Percentiles rank a stretch among this genome's conserved stretches.
Evolutionary conservation across 2,113 vertebrate species (phyloP).

Genomic region (Pangasianodon hypophthalmus): DNA sequence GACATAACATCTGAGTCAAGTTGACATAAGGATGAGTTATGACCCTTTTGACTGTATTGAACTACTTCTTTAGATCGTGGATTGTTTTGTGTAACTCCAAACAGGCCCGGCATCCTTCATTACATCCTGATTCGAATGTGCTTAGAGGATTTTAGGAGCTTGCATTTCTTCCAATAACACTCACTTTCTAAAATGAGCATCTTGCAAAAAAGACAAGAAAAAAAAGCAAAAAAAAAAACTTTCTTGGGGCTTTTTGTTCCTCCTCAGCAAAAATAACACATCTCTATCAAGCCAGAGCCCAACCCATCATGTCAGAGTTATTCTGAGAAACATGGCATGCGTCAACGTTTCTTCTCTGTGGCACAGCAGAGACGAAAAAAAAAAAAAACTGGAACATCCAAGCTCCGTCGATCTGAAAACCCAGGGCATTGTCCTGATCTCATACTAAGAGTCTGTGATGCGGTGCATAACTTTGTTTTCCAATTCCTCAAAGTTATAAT

Average conservation of each 20-base stretch:
- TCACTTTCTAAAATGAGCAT: not conserved
- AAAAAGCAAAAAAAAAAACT: not conserved
- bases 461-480: constrained; percentile 21
- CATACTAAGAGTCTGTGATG: constrained; percentile 37
- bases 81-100: not conserved
- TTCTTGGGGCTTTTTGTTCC: constrained; percentile 16
- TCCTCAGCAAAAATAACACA: constrained; percentile 37
- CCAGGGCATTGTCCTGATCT: constrained; percentile 42
- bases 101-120: not conserved
- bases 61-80: not conserved
- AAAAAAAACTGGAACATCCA: constrained; percentile 36
- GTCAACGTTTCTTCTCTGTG: constrained; percentile 30
- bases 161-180: not conserved
- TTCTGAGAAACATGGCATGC: constrained; percentile 50
- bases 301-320: constrained; percentile 46
- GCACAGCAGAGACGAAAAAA: not conserved
- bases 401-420: constrained; percentile 36
- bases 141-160: not conserved
- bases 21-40: too few relatives aligned
- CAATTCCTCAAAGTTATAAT: constrained; percentile 23
- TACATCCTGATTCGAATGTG: not conserved
- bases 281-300: constrained; percentile 35
- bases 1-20: not conserved
- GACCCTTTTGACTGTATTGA: not conserved
- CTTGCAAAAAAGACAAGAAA: not conserved